Evolutionary conservation across 1,140 invertebrate genomes (phyloP).

Genomic region (Tachypleus tridentatus): DNA sequence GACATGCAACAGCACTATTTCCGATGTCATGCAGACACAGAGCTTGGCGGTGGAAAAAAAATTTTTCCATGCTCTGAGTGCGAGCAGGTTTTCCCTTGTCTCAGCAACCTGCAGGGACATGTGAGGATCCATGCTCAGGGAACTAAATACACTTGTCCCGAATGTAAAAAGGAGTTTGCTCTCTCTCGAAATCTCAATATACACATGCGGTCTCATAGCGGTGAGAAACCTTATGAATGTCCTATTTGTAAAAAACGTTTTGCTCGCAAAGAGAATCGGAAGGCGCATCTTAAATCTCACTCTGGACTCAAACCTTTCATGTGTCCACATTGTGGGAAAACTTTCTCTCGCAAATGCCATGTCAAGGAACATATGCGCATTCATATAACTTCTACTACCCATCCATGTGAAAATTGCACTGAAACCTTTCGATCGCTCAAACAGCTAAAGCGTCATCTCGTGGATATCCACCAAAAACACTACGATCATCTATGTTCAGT

Average conservation of each 20-base stretch:
- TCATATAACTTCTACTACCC: slow-evolving; percentile 22
- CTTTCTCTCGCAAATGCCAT: slow-evolving; percentile 31
- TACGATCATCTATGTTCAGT: slow-evolving; percentile 20
- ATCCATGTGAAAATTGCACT: slow-evolving; percentile 17
- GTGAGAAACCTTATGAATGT: slow-evolving; percentile 31
- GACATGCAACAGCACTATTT: slow-evolving; percentile 33
- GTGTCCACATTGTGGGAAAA: slow-evolving; percentile 25
- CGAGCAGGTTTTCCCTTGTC: slow-evolving; percentile 31
- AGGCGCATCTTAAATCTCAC: slow-evolving; percentile 26
- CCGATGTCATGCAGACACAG: slow-evolving; percentile 25
- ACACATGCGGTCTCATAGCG: slow-evolving; percentile 25
- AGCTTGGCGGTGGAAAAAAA: slow-evolving; percentile 17
- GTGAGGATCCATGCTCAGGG: slow-evolving; percentile 32
- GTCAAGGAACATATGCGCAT: slow-evolving; percentile 32
- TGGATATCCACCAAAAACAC: slow-evolving; percentile 8
- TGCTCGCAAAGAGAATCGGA: slow-evolving; percentile 25
- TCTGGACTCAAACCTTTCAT: slow-evolving; percentile 23
- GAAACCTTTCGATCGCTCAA: slow-evolving; percentile 18
- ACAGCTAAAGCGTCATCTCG: slow-evolving; percentile 8
- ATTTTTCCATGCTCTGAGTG: slow-evolving; percentile 31
- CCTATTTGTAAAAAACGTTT: slow-evolving; percentile 30
- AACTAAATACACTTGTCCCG: slow-evolving; percentile 17
- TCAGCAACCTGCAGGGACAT: slow-evolving; percentile 33
- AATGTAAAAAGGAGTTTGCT: slow-evolving; percentile 25
- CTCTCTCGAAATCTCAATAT: slow-evolving; percentile 22